These are phyloP conservation scores for Drosophila tripunctata DNA, from an alignment of 2,888 invertebrate species.

Conservation along the genomic window DNA sequence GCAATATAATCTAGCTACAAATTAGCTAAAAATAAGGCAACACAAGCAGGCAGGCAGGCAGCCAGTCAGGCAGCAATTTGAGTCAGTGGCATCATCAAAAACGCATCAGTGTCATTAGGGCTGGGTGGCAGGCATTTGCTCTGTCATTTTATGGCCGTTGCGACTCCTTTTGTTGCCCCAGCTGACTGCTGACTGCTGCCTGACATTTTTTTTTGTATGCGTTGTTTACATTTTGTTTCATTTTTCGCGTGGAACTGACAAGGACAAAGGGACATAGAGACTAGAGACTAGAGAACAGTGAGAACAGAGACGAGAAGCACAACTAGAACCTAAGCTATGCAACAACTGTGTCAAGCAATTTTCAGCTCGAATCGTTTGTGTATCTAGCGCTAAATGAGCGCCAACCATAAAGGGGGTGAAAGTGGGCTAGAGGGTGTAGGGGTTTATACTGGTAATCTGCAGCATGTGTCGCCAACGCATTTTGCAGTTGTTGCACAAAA, in stretches of 20 bases:
- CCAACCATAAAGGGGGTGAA: not conserved
- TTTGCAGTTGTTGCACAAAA: conserved; percentile 74
- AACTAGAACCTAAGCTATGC: conserved; percentile 44
- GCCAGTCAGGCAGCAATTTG: conserved; percentile 22
- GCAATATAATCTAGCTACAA: not conserved
- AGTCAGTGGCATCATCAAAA: conserved; percentile 75
- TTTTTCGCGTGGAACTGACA: conserved; percentile 67
- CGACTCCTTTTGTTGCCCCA: conserved; percentile 44
- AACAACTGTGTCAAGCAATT: conserved; percentile 75
- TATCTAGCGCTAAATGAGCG: conserved; percentile 46
- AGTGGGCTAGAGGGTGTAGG: too few relatives aligned
- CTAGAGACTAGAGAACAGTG: not conserved
- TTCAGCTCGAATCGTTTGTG: conserved; percentile 72
- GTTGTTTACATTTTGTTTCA: conserved; percentile 70
- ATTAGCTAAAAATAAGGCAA: not conserved
- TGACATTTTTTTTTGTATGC: conserved; percentile 30
- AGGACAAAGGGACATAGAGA: conserved; percentile 17
- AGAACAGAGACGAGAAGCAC: not conserved
- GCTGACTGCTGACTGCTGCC: conserved; percentile 26
- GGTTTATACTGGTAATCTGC: conserved; percentile 49
- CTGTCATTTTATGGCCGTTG: conserved; percentile 69
- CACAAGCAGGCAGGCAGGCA: conserved; percentile 8
- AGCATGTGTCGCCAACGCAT: conserved; percentile 74
- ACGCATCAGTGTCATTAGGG: conserved; percentile 76
- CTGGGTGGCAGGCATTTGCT: conserved; percentile 48